These are phyloP conservation scores for Meteorus colon DNA, from an alignment of 2,888 invertebrate genomes.

Conservation along the genomic window DNA sequence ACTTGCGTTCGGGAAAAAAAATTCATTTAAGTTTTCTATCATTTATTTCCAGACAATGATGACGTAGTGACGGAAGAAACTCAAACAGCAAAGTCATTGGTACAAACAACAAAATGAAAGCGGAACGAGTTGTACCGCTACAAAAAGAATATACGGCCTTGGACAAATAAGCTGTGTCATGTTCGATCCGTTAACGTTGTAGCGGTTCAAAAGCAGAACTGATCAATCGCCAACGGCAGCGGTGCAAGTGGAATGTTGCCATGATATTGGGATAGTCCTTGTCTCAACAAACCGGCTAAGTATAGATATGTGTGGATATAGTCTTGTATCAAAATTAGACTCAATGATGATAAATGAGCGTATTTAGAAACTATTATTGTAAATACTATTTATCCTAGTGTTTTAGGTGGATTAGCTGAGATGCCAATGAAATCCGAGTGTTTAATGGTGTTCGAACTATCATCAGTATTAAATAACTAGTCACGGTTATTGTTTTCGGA, in stretches of 20 bases:
- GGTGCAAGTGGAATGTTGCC: slow-evolving; percentile 34
- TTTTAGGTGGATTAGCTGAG: no score
- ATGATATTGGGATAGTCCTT: slow-evolving; percentile 32
- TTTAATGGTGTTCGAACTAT: no score
- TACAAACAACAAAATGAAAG: slow-evolving; percentile 53
- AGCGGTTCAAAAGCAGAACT: slow-evolving; percentile 36
- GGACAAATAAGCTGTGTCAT: slow-evolving; percentile 71
- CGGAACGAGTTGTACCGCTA: slow-evolving; percentile 68
- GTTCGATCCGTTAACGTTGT: slow-evolving; percentile 69
- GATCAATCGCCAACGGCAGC: slow-evolving; percentile 31
- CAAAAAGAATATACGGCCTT: slow-evolving; percentile 67
- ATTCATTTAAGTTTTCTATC: slow-evolving; percentile 10
- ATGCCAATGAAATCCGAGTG: no score
- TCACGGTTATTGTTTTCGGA: no score
- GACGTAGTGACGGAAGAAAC: slow-evolving; percentile 68
- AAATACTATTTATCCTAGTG: no score
- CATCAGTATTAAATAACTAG: no score
- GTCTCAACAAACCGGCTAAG: slow-evolving; percentile 13
- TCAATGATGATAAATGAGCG: no score
- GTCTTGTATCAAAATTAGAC: no score
- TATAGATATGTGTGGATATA: neutral
- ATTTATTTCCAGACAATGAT: slow-evolving; percentile 53
- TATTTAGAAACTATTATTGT: no score
- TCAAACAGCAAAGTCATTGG: slow-evolving; percentile 56
- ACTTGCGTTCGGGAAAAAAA: neutral